phyloP scores from a whole-genome alignment of 2,888 invertebrate species.

The Cremastinae sp. region DNA sequence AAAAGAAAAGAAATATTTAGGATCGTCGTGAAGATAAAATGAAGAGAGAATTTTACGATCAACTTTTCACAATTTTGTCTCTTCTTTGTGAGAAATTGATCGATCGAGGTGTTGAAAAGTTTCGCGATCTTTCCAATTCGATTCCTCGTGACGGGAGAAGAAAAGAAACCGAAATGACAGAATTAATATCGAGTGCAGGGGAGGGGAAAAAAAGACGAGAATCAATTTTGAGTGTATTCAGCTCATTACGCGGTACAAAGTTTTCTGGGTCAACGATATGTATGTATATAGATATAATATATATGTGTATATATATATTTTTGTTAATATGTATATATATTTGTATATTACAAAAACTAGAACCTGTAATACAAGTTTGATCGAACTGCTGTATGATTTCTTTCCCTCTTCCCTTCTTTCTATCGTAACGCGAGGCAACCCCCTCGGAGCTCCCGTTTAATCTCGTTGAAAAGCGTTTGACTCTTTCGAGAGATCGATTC shows the following conservation, averaged over 20 bases:
- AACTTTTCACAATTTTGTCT: background rate
- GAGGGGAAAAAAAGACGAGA: background rate
- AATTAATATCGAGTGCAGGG: background rate
- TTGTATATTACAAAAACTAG: constrained; percentile 40
- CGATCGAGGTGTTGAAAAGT: too few species aligned
- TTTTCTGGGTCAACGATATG: constrained; percentile 51
- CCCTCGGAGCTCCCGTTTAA: background rate
- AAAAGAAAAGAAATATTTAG: constrained; percentile 1
- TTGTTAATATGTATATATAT: constrained; percentile 12
- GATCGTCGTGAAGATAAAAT: background rate
- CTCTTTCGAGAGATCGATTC: constrained; percentile 31
- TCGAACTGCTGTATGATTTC: constrained; percentile 42
- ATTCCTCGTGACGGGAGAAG: background rate
- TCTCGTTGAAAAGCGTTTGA: constrained; percentile 21
- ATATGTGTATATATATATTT: constrained; percentile 15
- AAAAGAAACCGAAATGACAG: background rate
- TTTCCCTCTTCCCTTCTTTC: constrained; percentile 12
- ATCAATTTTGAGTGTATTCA: constrained; percentile 49
- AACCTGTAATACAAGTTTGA: constrained; percentile 50
- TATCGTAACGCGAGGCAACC: constrained; percentile 1
- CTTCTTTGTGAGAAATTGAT: background rate
- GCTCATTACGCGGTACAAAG: constrained; percentile 57
- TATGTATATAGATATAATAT: constrained; percentile 14
- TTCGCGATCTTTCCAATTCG: background rate
- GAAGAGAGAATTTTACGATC: background rate